Base-by-base conservation (phyloP, 2,113 vertebrate species). In the Petromus typicus region DNA sequence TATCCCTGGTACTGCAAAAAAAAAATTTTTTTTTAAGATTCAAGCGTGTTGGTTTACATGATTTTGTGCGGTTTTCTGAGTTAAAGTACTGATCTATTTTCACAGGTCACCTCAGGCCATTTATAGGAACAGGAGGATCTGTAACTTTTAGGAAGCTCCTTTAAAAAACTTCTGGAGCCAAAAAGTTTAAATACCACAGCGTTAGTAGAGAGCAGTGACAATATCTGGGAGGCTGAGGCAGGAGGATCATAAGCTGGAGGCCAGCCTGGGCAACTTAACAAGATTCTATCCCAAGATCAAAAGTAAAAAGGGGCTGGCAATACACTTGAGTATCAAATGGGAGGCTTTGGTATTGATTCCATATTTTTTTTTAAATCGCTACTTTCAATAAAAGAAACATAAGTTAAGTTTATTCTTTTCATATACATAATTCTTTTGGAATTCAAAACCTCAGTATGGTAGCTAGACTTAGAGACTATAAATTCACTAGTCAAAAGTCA, bases 361-460 rank as follows among this genome's bases (percentile, higher is more conserved):
- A 43, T n/a, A n/a, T n/a, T n/a, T n/a, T 23, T 43, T 45, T 45
- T 45, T 14, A 71, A 71, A 75, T 30, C 40, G 30, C 40, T 23
- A 34, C 18, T 89, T 91, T 80, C 69, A 73, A 56, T 75, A 66
- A 81, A 76, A 91, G 57, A 73, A 90, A 85, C 27, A 30, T 43
- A 43, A 11, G n/a, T n/a, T 45, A 17, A 30, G 5, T 51, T 87
- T 80, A 54, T 51, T 59, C 25, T 89, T 40, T 67, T 82, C 40
- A 89, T 22, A 80, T 18, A 86, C 18, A 61, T n/a, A 93, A 78
- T 2, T 20, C 16, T 86, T 90, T 71, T 69, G 48, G 40, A 81
- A 96, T 27, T 14, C 23, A 95, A 76, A 90, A 67, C 75, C 75
- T 90, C 64, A 94, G 61, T 12, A 81, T 1, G 40, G 40, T 83